Evolutionary conservation across 2,113 vertebrate genomes (phyloP), one percentile per base, ranked within the genome.

Genomic region (Cyanoliseus patagonus): DNA sequence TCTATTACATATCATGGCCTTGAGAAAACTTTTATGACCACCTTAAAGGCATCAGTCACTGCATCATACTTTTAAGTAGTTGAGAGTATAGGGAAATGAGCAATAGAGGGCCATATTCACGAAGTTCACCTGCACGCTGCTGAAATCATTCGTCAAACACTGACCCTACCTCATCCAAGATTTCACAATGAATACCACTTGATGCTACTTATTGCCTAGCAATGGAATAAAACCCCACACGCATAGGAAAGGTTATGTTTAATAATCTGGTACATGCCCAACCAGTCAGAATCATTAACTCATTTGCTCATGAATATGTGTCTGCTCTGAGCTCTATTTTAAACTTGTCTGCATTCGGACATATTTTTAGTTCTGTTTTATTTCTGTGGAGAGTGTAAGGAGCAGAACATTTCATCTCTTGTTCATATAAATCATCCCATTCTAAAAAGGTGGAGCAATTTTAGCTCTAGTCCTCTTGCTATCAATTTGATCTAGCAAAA

Each of bases 341-440:
- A 96, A 94, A 89, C 69, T 72, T 57, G 67, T 91, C 94, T 95
- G 77, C 59, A 64, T 78, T 78, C 86, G 37, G 57, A 86, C 46
- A 39, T 95, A 96, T 92, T 95, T 96, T 95, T 88, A 96, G 94
- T 91, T 92, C 86, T 57, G n/a, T 79, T 95, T 96, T 92, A 94
- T 88, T 95, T 93, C 96, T 91, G 74, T 57, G 57, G 70, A 93
- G 59, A 90, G 66, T 83, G 66, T 78, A 76, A 89, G 83, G 92
- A 94, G 90, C 78, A 88, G 91, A 97, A 95, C 83, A 91, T 85
- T 96, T 96, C 90, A 90, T 94, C 91, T 95, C 69, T 47, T 76
- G 69, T 28, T 90, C 95, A 93, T 81, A 96, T 95, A 95, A 97
- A 96, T 96, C 95, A 95, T 69, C 61, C 74, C 42, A 84, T 92